Evolutionary conservation across 2,888 invertebrate genomes (phyloP), one percentile per base, ranked within the genome.

Genomic region (Watsonalla binaria): DNA sequence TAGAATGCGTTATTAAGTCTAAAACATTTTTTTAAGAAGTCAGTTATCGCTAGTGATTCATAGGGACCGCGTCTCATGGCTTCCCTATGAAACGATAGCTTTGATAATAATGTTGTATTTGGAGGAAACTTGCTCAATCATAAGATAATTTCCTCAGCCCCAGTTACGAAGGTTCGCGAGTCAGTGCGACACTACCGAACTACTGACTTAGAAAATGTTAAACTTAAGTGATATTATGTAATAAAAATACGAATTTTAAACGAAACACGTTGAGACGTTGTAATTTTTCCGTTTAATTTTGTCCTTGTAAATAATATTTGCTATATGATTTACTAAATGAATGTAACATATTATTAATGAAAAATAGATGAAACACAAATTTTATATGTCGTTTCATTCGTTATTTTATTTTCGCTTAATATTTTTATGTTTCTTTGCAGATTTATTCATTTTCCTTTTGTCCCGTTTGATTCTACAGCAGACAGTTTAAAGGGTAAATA

Each of bases 221-320:
- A 81, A 74, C 58, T 82, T 90, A 89, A 89, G 90, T 87, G 84
- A 88, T 89, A 86, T 87, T 85, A 86, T 87, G 82, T 88, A 86
- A 87, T 81, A 89, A 87, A 83, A 84, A 84, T 86, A 91, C 91
- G 91, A 91, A 91, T 91, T 90, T 90, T 90, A 90, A 84, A 90
- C 86, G 83, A 88, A 82, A 76, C 69, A 84, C 88, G 90, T 90
- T 89, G 74, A 80, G 65, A 82, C 83, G 83, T 86, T 85, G 80
- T 80, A 71, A 81, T 78, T 84, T 80, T 88, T 88, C 83, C 75
- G 84, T 90, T 90, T 86, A 66, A 77, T 82, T 89, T 83, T 84
- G 84, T 86, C 89, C 87, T 84, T 91, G 91, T 91, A 91, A 89
- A 91, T 91, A 75, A 85, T 82, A 89, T 88, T 90, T 88, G 90